Conservation (phyloP, 2,888 invertebrate species). For the Agrotis exclamationis region DNA sequence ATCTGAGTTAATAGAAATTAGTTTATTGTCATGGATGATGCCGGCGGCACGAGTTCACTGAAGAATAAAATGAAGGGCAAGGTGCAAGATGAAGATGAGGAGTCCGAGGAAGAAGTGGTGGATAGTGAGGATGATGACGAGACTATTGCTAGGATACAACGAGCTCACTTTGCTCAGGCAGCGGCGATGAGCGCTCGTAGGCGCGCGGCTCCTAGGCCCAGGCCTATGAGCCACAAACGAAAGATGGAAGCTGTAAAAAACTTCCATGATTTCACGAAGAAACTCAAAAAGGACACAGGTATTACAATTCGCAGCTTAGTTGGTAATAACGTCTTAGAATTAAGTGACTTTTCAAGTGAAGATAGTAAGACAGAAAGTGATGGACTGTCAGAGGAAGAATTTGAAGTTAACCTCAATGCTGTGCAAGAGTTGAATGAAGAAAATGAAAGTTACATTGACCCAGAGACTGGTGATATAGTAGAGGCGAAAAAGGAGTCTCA, state of each 20-base stretch:
- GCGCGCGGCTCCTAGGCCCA: slow-evolving; percentile 80
- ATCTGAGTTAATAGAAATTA: slow-evolving; percentile 57
- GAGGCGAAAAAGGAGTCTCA: slow-evolving; percentile 70
- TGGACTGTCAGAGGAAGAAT: slow-evolving; percentile 88
- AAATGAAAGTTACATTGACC: slow-evolving; percentile 89
- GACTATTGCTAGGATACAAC: slow-evolving; percentile 87
- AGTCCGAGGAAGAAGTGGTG: slow-evolving; percentile 82
- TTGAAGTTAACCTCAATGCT: slow-evolving; percentile 87
- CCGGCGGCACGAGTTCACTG: slow-evolving; percentile 78
- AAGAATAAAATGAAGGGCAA: slow-evolving; percentile 80
- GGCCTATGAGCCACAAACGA: slow-evolving; percentile 88
- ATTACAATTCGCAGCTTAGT: slow-evolving; percentile 88
- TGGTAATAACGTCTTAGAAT: slow-evolving; percentile 87
- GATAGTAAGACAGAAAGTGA: slow-evolving; percentile 87
- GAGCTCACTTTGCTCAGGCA: slow-evolving; percentile 87
- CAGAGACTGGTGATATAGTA: slow-evolving; percentile 88
- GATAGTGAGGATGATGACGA: slow-evolving; percentile 89
- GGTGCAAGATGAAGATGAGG: slow-evolving; percentile 76
- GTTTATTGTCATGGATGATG: slow-evolving; percentile 79
- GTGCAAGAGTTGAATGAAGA: slow-evolving; percentile 87
- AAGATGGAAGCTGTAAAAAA: slow-evolving; percentile 89
- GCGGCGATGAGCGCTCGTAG: slow-evolving; percentile 86
- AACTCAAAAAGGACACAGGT: slow-evolving; percentile 89
- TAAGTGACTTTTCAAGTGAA: slow-evolving; percentile 89
- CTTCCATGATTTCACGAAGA: slow-evolving; percentile 89